phyloP scores from a whole-genome alignment of 1,140 invertebrate species.

The Platyura marginata region DNA sequence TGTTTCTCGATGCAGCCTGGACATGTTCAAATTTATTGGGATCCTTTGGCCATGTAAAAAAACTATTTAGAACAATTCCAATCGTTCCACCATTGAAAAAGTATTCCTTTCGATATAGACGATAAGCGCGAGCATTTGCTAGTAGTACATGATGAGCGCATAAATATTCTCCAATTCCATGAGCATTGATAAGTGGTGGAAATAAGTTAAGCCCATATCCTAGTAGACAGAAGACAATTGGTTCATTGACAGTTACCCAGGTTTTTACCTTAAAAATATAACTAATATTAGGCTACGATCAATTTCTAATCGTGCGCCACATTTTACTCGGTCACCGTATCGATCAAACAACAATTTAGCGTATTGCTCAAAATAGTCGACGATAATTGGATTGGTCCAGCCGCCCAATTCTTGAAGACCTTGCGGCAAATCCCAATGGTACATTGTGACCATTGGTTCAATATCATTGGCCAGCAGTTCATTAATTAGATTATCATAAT shows the following conservation, averaged over 20 bases:
- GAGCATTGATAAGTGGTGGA: slow-evolving; percentile 14
- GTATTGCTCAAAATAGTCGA: slow-evolving; percentile 33
- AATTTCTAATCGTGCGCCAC: background rate
- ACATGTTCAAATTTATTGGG: slow-evolving; percentile 24
- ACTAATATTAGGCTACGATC: background rate
- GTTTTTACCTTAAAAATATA: background rate
- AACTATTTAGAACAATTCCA: slow-evolving; percentile 32
- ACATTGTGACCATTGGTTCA: slow-evolving; percentile 33
- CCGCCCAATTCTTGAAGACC: slow-evolving; percentile 35
- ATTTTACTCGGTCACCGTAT: slow-evolving; percentile 30
- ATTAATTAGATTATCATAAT: slow-evolving; percentile 41
- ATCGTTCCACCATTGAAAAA: slow-evolving; percentile 20
- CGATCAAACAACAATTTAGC: slow-evolving; percentile 27
- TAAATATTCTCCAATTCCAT: slow-evolving; percentile 25
- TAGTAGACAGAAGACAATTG: slow-evolving; percentile 25
- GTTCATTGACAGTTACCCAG: slow-evolving; percentile 30
- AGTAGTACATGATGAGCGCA: slow-evolving; percentile 31
- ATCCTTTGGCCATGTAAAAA: slow-evolving; percentile 22
- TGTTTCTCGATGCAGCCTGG: background rate
- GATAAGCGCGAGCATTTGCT: slow-evolving; percentile 32
- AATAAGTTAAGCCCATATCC: slow-evolving; percentile 23
- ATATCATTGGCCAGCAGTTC: slow-evolving; percentile 31
- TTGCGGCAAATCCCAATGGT: slow-evolving; percentile 37
- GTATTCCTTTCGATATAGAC: slow-evolving; percentile 20
- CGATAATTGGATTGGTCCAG: slow-evolving; percentile 29